These are phyloP conservation scores for Grus americana DNA, from an alignment of 2,113 vertebrate genomes.

Conservation along the genomic window DNA sequence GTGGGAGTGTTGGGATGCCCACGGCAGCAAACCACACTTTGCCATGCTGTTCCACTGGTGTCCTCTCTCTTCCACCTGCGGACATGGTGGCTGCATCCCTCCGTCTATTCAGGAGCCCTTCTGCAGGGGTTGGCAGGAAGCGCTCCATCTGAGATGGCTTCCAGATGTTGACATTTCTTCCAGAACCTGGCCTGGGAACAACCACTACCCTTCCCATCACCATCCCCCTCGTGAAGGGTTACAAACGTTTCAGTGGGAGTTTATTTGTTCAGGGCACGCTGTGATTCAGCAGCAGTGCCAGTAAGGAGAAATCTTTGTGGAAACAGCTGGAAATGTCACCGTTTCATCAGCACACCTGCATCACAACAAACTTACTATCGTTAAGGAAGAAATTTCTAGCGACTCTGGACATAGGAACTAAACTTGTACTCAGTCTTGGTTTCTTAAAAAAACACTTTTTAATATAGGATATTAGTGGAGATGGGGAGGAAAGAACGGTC, in stretches of 20 bases:
- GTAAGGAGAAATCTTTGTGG: conserved; percentile 8
- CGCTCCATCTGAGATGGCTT: not conserved
- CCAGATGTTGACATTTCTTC: not conserved
- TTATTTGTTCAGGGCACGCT: not conserved
- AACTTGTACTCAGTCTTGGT: not conserved
- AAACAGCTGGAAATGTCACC: conserved; percentile 19
- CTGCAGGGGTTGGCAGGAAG: not conserved
- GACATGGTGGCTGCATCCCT: not conserved
- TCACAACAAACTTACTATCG: not conserved
- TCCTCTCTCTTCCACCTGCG: not conserved
- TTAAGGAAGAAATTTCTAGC: conserved; percentile 53
- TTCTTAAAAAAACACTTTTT: not conserved
- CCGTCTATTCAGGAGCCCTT: not conserved
- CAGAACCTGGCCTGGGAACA: not conserved
- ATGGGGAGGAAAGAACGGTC: not conserved
- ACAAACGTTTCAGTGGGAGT: not conserved
- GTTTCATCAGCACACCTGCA: conserved; percentile 47
- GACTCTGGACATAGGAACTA: not conserved
- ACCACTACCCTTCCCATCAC: not conserved
- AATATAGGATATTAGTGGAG: not conserved
- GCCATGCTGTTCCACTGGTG: not conserved
- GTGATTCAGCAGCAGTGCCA: not conserved
- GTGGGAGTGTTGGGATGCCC: not conserved
- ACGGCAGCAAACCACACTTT: not conserved
- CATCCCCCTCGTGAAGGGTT: not conserved